phyloP scores from a whole-genome alignment of 2,113 vertebrate genomes.

The Heteronetta atricapilla region DNA sequence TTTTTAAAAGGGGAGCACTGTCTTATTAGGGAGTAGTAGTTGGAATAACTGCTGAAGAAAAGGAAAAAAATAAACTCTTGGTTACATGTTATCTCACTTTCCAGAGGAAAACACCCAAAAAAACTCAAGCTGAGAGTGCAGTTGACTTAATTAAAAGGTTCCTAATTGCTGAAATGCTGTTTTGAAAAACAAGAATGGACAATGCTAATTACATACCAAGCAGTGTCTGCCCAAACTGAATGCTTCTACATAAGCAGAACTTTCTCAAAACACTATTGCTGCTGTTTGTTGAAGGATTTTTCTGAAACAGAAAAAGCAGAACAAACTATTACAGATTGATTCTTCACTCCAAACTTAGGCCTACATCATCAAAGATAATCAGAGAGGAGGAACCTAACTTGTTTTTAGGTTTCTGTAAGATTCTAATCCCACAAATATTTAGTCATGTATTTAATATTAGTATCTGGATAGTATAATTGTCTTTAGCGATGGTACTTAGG shows the following conservation, averaged over 20 bases:
- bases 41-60: constrained; percentile 1
- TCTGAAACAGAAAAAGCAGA: neutral
- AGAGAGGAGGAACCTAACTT: neutral
- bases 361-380: neutral
- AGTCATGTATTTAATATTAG: neutral
- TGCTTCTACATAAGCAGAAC: neutral
- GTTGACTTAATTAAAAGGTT: constrained; percentile 54
- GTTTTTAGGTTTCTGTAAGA: neutral
- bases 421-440: neutral
- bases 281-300: neutral
- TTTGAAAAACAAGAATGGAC: constrained; percentile 52
- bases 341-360: neutral
- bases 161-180: constrained; percentile 23
- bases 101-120: constrained; percentile 10
- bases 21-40: constrained; percentile 3
- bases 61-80: neutral
- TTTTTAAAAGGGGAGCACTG: neutral
- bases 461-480: neutral
- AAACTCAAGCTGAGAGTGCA: constrained; percentile 42
- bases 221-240: neutral
- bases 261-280: neutral
- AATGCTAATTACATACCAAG: constrained; percentile 12
- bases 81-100: neutral
- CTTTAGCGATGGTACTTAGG: neutral
- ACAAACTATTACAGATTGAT: neutral